Evolutionary conservation across 2,888 invertebrate genomes (phyloP).

Genomic region (Leucophenga maculata): DNA sequence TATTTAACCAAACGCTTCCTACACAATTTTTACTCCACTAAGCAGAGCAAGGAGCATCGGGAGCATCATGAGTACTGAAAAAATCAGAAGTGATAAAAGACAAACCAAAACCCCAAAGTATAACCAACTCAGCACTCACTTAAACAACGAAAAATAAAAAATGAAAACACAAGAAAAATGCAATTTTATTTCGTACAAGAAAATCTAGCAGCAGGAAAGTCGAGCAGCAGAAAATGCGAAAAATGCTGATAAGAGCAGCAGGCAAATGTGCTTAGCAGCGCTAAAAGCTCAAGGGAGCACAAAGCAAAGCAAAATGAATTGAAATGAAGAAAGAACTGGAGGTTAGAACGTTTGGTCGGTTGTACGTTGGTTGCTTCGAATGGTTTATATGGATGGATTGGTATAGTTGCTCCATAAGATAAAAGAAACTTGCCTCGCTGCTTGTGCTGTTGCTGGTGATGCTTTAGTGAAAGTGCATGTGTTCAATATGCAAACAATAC

Average conservation of each 20-base stretch:
- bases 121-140: neutral
- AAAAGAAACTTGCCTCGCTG: neutral
- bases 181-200: slow-evolving; percentile 12
- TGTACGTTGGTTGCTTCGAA: neutral
- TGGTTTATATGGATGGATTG: neutral
- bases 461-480: neutral
- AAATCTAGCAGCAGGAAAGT: slow-evolving; percentile 2
- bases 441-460: no score
- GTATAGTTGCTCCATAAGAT: no score
- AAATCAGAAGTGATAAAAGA: neutral
- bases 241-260: slow-evolving; percentile 19
- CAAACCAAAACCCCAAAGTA: neutral
- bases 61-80: neutral
- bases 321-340: neutral
- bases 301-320: no score
- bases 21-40: slow-evolving; percentile 8
- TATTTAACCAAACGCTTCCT: no score
- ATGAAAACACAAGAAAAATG: slow-evolving; percentile 18
- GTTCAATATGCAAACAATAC: slow-evolving; percentile 26
- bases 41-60: slow-evolving; percentile 3
- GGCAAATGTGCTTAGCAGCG: slow-evolving; percentile 8
- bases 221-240: neutral
- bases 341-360: neutral
- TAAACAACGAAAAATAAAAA: neutral
- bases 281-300: neutral